Percentiles rank a stretch among this genome's conserved stretches.
phyloP scores from a whole-genome alignment of 2,113 vertebrate species.

The Callorhinus ursinus region DNA sequence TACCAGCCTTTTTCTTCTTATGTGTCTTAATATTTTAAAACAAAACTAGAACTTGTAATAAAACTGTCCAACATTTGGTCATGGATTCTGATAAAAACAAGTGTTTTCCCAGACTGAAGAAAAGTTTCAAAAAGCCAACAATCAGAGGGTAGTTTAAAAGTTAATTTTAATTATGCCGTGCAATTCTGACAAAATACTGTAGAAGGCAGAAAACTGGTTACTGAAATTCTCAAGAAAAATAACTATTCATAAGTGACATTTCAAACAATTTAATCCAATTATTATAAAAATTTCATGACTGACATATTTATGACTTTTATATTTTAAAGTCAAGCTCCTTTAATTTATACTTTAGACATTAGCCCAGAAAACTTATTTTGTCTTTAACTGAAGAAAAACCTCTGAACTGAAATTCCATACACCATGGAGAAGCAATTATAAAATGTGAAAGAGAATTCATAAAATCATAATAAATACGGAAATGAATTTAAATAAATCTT shows the following conservation, averaged over 20 bases:
- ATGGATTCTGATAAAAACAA: constrained; percentile 6
- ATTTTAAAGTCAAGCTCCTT: constrained; percentile 50
- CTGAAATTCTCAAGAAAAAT: constrained; percentile 49
- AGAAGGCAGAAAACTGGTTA: background rate
- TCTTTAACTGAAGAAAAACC: background rate
- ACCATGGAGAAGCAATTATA: background rate
- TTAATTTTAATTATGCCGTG: constrained; percentile 46
- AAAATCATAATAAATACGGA: constrained; percentile 26
- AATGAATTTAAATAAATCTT: constrained; percentile 45
- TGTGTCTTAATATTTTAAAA: constrained; percentile 12
- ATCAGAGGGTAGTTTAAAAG: background rate
- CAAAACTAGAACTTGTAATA: constrained; percentile 12
- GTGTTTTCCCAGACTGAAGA: background rate
- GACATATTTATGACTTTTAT: background rate
- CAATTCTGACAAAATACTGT: background rate
- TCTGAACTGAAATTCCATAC: constrained; percentile 5
- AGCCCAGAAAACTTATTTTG: constrained; percentile 16
- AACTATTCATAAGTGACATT: background rate
- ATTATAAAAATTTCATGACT: constrained; percentile 18
- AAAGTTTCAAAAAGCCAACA: background rate
- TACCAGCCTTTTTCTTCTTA: background rate
- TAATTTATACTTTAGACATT: background rate
- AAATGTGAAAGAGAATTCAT: constrained; percentile 40
- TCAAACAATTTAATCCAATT: constrained; percentile 42
- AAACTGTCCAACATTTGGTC: constrained; percentile 30